These are phyloP conservation scores for Cataglyphis cursor DNA, from an alignment of 2,888 invertebrate genomes.

Conservation along the genomic window DNA sequence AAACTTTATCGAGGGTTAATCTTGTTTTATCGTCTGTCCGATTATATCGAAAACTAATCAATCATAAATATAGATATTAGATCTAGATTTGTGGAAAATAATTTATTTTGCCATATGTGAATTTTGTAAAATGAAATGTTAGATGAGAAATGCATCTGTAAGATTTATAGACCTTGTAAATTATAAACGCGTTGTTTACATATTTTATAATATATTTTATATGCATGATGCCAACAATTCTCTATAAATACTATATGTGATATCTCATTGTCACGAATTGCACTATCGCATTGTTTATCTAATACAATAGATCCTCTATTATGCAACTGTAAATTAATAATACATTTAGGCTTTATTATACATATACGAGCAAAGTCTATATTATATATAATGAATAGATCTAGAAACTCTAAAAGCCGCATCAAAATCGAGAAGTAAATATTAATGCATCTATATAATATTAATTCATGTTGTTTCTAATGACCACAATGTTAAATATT, in stretches of 20 bases:
- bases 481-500: slow-evolving; percentile 18
- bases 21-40: neutral
- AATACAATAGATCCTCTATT: slow-evolving; percentile 26
- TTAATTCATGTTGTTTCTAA: slow-evolving; percentile 16
- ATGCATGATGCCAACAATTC: neutral
- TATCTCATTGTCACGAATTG: neutral
- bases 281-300: slow-evolving; percentile 10
- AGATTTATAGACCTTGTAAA: neutral
- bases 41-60: slow-evolving; percentile 21
- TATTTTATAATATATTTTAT: neutral
- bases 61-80: slow-evolving; percentile 4
- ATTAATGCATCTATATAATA: slow-evolving; percentile 15
- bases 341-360: slow-evolving; percentile 25
- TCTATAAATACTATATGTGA: neutral
- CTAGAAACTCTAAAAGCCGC: slow-evolving; percentile 20
- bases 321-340: slow-evolving; percentile 41
- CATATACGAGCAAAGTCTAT: neutral
- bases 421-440: slow-evolving; percentile 17
- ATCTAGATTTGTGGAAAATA: slow-evolving; percentile 7
- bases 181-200: neutral
- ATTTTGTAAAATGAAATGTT: neutral
- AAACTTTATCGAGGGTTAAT: slow-evolving; percentile 1
- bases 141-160: neutral
- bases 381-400: slow-evolving; percentile 14
- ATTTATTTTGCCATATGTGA: neutral